Percentiles rank a stretch among this genome's conserved stretches.
phyloP scores from a whole-genome alignment of 2,797 vertebrate species.

The Rhabdomys pumilio region DNA sequence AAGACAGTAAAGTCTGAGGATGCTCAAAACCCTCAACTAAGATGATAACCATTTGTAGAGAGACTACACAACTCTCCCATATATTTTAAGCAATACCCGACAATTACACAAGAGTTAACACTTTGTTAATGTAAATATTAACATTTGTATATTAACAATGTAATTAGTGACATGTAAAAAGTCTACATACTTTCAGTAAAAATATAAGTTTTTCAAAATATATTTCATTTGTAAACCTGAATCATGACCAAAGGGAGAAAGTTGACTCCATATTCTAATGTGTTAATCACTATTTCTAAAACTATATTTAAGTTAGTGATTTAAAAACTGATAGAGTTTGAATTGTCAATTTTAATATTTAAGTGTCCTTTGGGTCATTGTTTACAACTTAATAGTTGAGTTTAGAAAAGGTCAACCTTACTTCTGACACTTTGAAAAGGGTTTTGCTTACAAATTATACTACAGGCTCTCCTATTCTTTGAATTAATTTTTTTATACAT shows the following conservation, averaged over 20 bases:
- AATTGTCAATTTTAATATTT: conserved; percentile 40
- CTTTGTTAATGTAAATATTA: neutral
- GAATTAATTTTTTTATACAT: conserved; percentile 18
- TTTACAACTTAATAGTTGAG: conserved; percentile 1
- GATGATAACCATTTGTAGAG: neutral
- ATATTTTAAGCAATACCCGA: neutral
- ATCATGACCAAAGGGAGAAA: neutral
- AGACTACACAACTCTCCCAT: neutral
- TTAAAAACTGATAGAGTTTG: conserved; percentile 43
- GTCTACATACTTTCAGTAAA: neutral
- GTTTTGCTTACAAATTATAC: neutral
- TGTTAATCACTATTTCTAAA: conserved; percentile 48
- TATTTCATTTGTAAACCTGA: neutral
- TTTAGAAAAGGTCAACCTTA: conserved; percentile 20
- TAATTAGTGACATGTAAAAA: neutral
- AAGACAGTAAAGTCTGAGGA: neutral
- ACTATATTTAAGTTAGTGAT: neutral
- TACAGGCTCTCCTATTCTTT: neutral
- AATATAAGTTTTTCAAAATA: neutral
- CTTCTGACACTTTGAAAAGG: conserved; percentile 4
- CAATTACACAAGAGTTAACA: neutral
- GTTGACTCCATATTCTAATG: neutral
- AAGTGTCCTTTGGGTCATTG: neutral
- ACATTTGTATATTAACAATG: neutral
- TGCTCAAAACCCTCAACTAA: neutral